Evolutionary conservation across 2,797 vertebrate genomes (phyloP), one percentile per base, ranked within the genome.

Genomic region (Todus mexicanus): DNA sequence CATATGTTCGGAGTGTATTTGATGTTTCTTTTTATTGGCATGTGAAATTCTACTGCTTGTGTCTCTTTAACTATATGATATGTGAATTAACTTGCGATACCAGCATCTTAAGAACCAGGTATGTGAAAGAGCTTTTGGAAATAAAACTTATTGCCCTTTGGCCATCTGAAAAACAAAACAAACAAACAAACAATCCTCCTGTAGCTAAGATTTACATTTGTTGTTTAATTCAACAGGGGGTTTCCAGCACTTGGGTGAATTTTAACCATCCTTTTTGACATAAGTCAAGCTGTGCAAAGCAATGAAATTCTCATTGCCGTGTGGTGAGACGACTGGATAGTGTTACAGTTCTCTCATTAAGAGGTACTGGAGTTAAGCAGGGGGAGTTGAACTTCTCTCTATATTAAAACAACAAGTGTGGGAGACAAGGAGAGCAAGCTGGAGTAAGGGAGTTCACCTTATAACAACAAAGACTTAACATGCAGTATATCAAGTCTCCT

Each of bases 361-460:
- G 93, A 96, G 75, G 92, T 51, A 94, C 82, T 82, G 94, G 89
- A 96, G 92, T 94, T 96, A 95, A 95, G 81, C 68, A 90, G 84
- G 54, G 92, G 95, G 95, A 97, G 96, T 89, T 97, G 94, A 97
- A 93, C 95, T 96, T 95, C 96, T 83, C 94, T 95, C 92, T 95
- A 87, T 95, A 97, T 96, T 97, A 97, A 97, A 97, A 97, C 92
- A 97, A 97, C 93, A 96, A 96, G 90, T 82, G 94, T 97, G 96
- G 94, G 95, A 97, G 94, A 96, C 10, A 31, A 97, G 94, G 74
- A 93, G 90, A 92, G 87, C 81, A 95, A 89, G 60, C 86, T 86
- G 48, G 68, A 78, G 56, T 75, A 78, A 91, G 86, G 89, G 92
- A 82, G 86, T 94, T 90, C 93, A 92, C 76, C 94, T 96, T 94